phyloP scores from a whole-genome alignment of 2,797 vertebrate genomes.

The Clarias laeviceps region DNA sequence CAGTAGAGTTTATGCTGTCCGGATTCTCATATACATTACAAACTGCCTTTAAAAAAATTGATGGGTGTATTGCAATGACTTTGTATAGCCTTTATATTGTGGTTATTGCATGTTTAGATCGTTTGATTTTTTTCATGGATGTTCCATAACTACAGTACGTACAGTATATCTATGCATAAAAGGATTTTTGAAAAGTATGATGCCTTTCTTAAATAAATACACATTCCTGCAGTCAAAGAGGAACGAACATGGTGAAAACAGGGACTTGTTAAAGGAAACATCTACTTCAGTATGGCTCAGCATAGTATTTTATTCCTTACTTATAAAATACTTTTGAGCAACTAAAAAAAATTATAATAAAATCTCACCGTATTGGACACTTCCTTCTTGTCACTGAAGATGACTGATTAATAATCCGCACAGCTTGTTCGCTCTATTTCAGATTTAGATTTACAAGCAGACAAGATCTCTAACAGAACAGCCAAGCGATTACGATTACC shows the following conservation, averaged over 20 bases:
- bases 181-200: background rate
- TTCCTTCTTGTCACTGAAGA: background rate
- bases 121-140: background rate
- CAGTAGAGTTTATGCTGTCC: background rate
- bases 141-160: background rate
- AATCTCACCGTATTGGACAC: no score
- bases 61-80: background rate
- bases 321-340: background rate
- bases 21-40: background rate
- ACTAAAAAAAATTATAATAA: background rate
- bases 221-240: background rate
- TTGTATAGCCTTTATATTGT: background rate
- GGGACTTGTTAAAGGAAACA: no score
- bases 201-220: background rate
- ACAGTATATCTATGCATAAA: background rate
- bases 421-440: background rate
- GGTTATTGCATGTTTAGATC: background rate
- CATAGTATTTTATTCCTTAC: background rate
- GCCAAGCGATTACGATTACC: background rate
- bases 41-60: background rate
- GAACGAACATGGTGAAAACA: background rate
- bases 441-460: slow-evolving; percentile 3
- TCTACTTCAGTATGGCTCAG: background rate
- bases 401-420: background rate
- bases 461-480: background rate